phyloP scores from a whole-genome alignment of 2,888 invertebrate species.

The Zaprionus obscuricornis region DNA sequence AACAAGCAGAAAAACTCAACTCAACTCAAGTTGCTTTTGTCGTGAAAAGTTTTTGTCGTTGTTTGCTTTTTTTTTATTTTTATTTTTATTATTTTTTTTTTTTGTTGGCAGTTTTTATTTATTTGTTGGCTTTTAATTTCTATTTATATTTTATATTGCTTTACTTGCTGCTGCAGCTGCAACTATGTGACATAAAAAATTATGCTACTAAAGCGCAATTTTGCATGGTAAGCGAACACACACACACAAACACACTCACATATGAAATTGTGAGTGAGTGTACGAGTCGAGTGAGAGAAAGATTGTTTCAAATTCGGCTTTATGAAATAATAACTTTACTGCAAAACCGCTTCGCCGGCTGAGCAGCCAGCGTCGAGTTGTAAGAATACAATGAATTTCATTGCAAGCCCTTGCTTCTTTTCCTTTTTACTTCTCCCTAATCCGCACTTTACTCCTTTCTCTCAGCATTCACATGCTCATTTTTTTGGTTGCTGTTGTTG shows the following conservation, averaged over 20 bases:
- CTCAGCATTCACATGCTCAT: conserved; percentile 4
- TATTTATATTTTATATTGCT: conserved; percentile 74
- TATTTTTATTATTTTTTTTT: conserved; percentile 27
- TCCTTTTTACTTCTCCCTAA: not conserved
- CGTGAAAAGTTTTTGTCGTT: conserved; percentile 42
- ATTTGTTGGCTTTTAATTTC: conserved; percentile 74
- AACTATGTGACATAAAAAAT: conserved; percentile 67
- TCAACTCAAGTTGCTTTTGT: conserved; percentile 59
- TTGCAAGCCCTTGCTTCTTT: conserved; percentile 27
- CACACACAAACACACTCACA: conserved; percentile 18
- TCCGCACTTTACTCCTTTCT: not conserved
- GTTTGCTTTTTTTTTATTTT: conserved; percentile 24
- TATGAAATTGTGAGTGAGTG: conserved; percentile 22
- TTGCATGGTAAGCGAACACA: conserved; percentile 54
- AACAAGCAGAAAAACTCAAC: conserved; percentile 17
- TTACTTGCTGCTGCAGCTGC: conserved; percentile 66
- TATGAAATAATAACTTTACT: conserved; percentile 80
- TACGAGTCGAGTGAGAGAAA: conserved; percentile 47
- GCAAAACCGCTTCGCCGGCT: conserved; percentile 62
- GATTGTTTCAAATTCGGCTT: conserved; percentile 80
- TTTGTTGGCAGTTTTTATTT: conserved; percentile 56
- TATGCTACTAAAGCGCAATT: conserved; percentile 75
- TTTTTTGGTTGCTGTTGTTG: conserved; percentile 15
- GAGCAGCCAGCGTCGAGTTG: conserved; percentile 60
- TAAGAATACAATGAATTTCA: conserved; percentile 74